Base-by-base conservation (phyloP, 2,797 vertebrate species). In the Etheostoma nigrum region DNA sequence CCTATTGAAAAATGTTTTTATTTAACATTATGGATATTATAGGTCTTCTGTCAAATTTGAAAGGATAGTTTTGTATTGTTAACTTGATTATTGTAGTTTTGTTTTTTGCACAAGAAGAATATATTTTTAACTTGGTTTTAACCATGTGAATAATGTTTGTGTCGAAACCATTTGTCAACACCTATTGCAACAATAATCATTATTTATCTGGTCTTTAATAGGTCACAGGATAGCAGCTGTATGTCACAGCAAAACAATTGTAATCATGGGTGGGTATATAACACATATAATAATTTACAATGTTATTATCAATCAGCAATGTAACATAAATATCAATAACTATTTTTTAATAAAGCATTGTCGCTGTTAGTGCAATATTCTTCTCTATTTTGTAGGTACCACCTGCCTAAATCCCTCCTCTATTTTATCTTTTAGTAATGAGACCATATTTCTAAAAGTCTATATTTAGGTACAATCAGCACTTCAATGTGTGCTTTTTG, bases 401-500 rank as follows among this genome's bases (percentile, higher is more conserved):
- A 25, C 19, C 13, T 36, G 44, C 21, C 8, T 9, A 62, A 71
- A 74, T 59, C n/a, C 15, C 33, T 69, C 48, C 25, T 54, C 12
- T 55, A 13, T n/a, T 13, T 18, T 61, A 10, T 47, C 18, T 25
- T 61, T 58, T 55, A 6, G 45, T 61, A 45, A 58, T 54, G 18
- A 52, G 47, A 48, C 18, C 9, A 12, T 44, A 2, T 68, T 54
- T 25, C 4, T 40, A 19, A 18, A 68, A 59, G 19, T 18, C 4
- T 45, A 72, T 52, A 57, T 64, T 18, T 72, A 67, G 33, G 4
- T 36, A 45, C 45, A 78, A 42, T 77, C 58, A 74, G 9, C 55
- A 52, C 11, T 40, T 78, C 36, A 66, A 0, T 55, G n/a, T 52
- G 42, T 73, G 52, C 18, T 67, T 72, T 76, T 71, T 51, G 30